Base-by-base conservation (phyloP, 2,113 vertebrate species). In the Hipposideros armiger region DNA sequence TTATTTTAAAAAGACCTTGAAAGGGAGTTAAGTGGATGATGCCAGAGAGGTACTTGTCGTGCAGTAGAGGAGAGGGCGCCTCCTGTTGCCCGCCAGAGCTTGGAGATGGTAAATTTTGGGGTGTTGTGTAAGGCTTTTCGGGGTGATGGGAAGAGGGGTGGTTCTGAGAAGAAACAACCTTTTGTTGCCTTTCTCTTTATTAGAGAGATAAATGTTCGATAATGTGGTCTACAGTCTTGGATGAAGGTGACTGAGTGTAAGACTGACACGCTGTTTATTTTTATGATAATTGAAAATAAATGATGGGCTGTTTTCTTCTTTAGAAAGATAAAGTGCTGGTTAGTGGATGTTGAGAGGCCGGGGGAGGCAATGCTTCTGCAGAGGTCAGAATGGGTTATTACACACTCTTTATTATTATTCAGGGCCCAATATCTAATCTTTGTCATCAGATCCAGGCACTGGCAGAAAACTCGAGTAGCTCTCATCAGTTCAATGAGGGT, bases 211-310 rank as follows among this genome's bases (percentile, higher is more conserved):
- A 80, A 40, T 60, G 67, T 54, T 76, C n/a, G 66, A 7, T 76
- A 32, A 26, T 62, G 54, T 40, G 50, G 83, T 70, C 92, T 86
- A 47, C n/a, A 58, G 58, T 64, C 67, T 82, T 96, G 84, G 52
- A 52, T 40, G 77, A 85, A 74, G 86, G 62, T 88, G 78, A 90
- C 47, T 87, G 66, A 52, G 82, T 69, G 19, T 70, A 58, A 95
- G 83, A 91, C 47, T 91, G 87, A 87, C 56, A 42, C 42, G 78
- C 73, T 88, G 50, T 92, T 92, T 83, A 86, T 94, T 87, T 95
- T 77, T 82, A 81, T 88, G 73, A 60, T 92, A 69, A 90, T 67
- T 95, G 64, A 87, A 91, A 94, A 76, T 56, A 86, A 95, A 84
- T 76, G 54, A 91, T 90, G 83, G 72, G 64, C 58, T 91, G 26